Percentiles rank a stretch among this genome's conserved stretches.
Evolutionary conservation across 2,797 vertebrate species (phyloP).

Genomic region (Darevskia mixta): DNA sequence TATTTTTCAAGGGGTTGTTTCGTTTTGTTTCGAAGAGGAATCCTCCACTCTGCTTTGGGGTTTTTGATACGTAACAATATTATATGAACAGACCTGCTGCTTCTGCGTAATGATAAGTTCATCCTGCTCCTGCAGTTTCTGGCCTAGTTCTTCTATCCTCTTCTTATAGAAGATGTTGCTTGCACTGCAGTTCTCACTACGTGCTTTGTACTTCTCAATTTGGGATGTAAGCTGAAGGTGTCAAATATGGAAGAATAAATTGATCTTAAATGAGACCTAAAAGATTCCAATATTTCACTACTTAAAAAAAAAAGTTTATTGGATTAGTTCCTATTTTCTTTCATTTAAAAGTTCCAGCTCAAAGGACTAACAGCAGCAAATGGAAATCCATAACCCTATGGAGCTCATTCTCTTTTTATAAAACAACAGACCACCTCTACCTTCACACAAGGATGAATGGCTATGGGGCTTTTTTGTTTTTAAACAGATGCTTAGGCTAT

Average conservation of each 20-base stretch:
- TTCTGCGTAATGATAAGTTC: conserved; percentile 83
- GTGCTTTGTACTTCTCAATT: conserved; percentile 80
- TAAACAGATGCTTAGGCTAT: not conserved
- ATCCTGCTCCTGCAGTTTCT: conserved; percentile 86
- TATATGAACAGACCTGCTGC: conserved; percentile 82
- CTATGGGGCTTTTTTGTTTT: not conserved
- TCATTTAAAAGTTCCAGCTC: not conserved
- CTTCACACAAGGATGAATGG: not conserved
- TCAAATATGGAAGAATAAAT: conserved; percentile 36
- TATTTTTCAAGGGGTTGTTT: not conserved
- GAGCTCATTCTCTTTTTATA: not conserved
- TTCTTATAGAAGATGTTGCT: conserved; percentile 79
- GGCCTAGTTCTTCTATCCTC: conserved; percentile 83
- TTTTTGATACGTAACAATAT: not conserved
- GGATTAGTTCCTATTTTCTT: not conserved
- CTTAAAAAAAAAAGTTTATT: no score
- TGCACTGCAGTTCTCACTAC: conserved; percentile 80
- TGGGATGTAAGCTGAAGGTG: conserved; percentile 82
- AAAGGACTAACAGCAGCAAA: not conserved
- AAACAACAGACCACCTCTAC: not conserved
- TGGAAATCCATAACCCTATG: not conserved
- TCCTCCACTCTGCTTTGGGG: not conserved
- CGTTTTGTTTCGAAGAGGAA: not conserved
- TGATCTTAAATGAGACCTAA: not conserved
- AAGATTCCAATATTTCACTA: not conserved